phyloP scores from a whole-genome alignment of 2,113 vertebrate genomes.

The Heterotilapia buettikoferi region DNA sequence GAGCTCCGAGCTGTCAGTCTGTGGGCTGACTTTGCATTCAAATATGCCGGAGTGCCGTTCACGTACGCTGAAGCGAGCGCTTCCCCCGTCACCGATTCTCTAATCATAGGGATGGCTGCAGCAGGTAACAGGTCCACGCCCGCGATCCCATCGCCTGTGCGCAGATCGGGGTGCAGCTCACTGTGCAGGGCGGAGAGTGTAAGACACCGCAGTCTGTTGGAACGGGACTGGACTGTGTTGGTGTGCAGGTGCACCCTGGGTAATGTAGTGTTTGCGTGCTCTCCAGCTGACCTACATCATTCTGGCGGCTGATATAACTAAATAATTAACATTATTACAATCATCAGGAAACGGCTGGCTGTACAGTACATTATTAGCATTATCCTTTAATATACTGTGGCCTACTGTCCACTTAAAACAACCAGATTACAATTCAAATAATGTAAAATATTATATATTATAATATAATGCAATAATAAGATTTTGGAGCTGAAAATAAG shows the following conservation, averaged over 20 bases:
- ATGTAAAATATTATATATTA: background rate
- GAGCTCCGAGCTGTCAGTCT: constrained; percentile 71
- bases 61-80: background rate
- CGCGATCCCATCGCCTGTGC: background rate
- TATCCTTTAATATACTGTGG: background rate
- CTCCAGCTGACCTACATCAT: constrained; percentile 54
- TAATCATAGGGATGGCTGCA: background rate
- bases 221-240: constrained; percentile 13
- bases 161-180: background rate
- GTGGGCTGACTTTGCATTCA: constrained; percentile 69
- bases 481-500: background rate
- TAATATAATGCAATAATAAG: background rate
- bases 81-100: background rate
- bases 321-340: background rate
- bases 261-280: constrained; percentile 43
- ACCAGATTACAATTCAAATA: background rate
- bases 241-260: constrained; percentile 59
- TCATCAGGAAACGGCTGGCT: background rate
- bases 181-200: background rate
- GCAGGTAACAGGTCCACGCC: background rate
- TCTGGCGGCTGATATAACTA: background rate
- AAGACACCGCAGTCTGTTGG: background rate
- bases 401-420: background rate
- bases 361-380: background rate
- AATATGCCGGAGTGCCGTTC: constrained; percentile 64